These are phyloP conservation scores for Antigone vipio DNA, from an alignment of 2,113 vertebrate genomes.

Conservation along the genomic window DNA sequence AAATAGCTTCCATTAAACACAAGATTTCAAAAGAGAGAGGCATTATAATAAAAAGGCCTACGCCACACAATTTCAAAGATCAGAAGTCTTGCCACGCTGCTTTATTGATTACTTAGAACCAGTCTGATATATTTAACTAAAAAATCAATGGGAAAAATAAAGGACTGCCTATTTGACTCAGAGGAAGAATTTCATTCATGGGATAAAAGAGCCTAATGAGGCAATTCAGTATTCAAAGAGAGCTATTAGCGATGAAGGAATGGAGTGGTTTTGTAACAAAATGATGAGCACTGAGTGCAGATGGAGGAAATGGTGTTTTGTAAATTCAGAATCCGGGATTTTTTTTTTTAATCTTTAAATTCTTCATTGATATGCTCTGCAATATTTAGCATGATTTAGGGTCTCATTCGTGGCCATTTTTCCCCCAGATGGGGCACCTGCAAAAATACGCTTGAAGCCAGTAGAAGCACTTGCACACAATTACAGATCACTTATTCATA, in stretches of 20 bases:
- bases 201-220: constrained; percentile 57
- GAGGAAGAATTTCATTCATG: constrained; percentile 44
- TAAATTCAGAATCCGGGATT: constrained; percentile 7
- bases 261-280: constrained; percentile 41
- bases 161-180: constrained; percentile 37
- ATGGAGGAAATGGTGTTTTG: constrained; percentile 57
- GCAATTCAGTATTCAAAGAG: constrained; percentile 54
- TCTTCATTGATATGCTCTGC: constrained; percentile 12
- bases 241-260: constrained; percentile 23
- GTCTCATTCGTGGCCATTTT: background rate
- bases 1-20: background rate
- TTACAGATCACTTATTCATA: background rate
- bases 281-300: constrained; percentile 29
- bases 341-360: background rate
- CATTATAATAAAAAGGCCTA: background rate
- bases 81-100: background rate
- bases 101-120: constrained; percentile 43
- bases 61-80: background rate
- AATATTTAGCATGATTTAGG: constrained; percentile 39
- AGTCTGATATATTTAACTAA: constrained; percentile 23
- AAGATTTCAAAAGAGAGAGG: background rate
- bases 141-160: constrained; percentile 49
- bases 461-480: background rate
- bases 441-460: constrained; percentile 12
- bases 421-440: constrained; percentile 28